Evolutionary conservation across 2,888 invertebrate genomes (phyloP).

Genomic region (Phaedon cochleariae): DNA sequence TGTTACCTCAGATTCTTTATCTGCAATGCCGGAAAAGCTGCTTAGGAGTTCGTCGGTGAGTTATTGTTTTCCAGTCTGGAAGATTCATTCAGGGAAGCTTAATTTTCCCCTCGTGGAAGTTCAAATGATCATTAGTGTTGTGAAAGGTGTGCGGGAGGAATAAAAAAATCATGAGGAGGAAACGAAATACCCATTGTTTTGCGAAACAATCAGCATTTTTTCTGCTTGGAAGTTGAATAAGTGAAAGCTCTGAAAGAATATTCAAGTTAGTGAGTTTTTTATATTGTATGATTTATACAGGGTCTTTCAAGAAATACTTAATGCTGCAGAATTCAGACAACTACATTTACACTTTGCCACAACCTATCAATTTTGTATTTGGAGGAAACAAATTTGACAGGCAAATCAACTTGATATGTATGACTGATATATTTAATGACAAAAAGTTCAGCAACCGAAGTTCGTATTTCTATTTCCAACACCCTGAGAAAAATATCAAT

Average conservation of each 20-base stretch:
- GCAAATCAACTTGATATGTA: too few species aligned
- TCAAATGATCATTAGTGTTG: conserved; percentile 19
- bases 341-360: too few species aligned
- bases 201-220: background rate
- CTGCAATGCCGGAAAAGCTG: conserved; percentile 32
- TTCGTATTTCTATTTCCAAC: too few species aligned
- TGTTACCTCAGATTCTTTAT: conserved; percentile 33
- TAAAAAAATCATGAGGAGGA: background rate
- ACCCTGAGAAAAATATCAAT: too few species aligned
- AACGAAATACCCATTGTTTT: background rate
- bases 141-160: background rate
- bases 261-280: too few species aligned
- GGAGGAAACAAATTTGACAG: too few species aligned
- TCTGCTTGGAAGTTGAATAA: background rate
- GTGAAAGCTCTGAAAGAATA: background rate
- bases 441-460: too few species aligned
- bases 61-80: conserved; percentile 37
- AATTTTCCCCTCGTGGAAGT: conserved; percentile 8
- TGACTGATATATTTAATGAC: too few species aligned
- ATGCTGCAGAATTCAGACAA: too few species aligned
- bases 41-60: conserved; percentile 31
- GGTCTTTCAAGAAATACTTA: too few species aligned
- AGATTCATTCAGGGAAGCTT: conserved; percentile 14
- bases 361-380: too few species aligned
- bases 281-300: too few species aligned